Conservation (phyloP, 35 echinoderm and acorn worm genomes). For the Diadema setosum region DNA sequence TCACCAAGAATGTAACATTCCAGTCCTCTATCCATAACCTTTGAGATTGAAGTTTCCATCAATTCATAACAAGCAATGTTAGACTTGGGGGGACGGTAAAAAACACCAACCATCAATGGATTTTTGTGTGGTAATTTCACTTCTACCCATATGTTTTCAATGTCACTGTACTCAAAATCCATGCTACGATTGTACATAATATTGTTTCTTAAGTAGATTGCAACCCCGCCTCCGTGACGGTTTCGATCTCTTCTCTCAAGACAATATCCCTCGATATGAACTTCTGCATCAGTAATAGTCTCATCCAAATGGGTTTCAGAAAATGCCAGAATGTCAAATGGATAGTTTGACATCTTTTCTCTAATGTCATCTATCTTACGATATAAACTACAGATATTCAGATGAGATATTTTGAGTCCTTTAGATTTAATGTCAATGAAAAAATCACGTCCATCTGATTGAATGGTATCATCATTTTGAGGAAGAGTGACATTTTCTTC, state of each 20-base stretch:
- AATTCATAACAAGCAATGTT: too few relatives aligned
- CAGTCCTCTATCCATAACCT: too few relatives aligned
- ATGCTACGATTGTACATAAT: neutral
- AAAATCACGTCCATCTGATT: too few relatives aligned
- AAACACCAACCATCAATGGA: too few relatives aligned
- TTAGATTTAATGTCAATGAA: too few relatives aligned
- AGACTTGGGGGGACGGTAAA: too few relatives aligned
- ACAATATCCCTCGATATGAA: neutral
- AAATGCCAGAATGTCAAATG: neutral
- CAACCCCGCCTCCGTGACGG: neutral
- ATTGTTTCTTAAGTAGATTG: neutral
- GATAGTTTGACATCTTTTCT: neutral
- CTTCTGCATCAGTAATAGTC: neutral
- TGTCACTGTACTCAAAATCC: neutral
- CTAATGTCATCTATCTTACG: neutral
- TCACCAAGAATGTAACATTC: too few relatives aligned
- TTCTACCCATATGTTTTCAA: neutral
- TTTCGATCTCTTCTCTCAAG: neutral
- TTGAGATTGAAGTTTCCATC: too few relatives aligned
- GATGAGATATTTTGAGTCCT: neutral
- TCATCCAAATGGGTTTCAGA: neutral
- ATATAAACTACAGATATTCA: neutral
- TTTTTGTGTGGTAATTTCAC: neutral
- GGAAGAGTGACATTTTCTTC: too few relatives aligned
- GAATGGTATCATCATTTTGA: too few relatives aligned